Evolutionary conservation across 2,113 vertebrate genomes (phyloP), one percentile per base, ranked within the genome.

Genomic region (Melanocharis versteri): DNA sequence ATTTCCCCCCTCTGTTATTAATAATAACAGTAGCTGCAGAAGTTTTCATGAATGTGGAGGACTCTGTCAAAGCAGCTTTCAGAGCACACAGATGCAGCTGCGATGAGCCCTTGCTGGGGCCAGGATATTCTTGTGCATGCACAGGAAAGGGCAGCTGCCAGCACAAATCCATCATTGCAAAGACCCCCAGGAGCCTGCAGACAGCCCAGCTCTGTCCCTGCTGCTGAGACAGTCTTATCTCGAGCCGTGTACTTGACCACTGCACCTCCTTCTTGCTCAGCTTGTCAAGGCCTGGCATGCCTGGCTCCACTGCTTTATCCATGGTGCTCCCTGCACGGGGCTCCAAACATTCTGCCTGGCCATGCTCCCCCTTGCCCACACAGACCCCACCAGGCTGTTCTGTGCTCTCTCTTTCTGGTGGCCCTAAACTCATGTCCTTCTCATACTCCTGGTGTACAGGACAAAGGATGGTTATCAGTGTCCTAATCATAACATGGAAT

Each of bases 241-340:
- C 8, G 28, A 80, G n/a, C 13, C 0, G 0, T 31, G 39, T 27
- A 15, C 51, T 19, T 19, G 11, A 47, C 7, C 15, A 2, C 35
- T 48, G 19, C 0, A 0, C 20, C n/a, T 39, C 35, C 58, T 27
- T n/a, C 80, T 45, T 42, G 30, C 56, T 47, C 9, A 6, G 10
- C 19, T 18, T 75, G 26, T 13, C 50, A 17, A 23, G 2, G 3
- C 30, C 42, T 53, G 37, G 19, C 42, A 28, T 4, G 15, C 24
- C 65, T 11, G 13, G 45, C 42, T 70, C 31, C 47, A 15, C 21
- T 8, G 10, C 48, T 58, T 69, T 14, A 26, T 54, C 9, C 28
- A 5, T 8, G 26, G 9, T 3, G 5, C 17, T 57, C 42, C n/a
- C 54, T 35, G 48, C 39, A 39, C 2, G 1, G 61, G 13, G 27